Conservation (phyloP, 2,888 invertebrate species). For the Bembecia ichneumoniformis region DNA sequence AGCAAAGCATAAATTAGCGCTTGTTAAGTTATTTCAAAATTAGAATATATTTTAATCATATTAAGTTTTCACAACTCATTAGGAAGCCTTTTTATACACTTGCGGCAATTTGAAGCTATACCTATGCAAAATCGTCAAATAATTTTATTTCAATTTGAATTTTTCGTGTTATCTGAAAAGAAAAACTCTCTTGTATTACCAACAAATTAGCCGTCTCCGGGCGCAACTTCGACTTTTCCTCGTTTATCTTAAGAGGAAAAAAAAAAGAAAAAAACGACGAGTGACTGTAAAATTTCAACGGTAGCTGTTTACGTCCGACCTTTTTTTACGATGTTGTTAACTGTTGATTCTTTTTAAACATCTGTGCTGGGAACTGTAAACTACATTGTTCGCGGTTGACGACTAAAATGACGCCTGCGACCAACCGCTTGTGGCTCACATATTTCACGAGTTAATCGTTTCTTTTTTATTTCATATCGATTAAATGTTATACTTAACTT, state of each 20-base stretch:
- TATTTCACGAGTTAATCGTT: background rate
- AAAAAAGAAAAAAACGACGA: slow-evolving; percentile 37
- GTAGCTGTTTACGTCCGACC: slow-evolving; percentile 57
- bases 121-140: too few relatives aligned
- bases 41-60: too few relatives aligned
- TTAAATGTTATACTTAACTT: too few relatives aligned
- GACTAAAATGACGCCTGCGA: slow-evolving; percentile 37
- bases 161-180: too few relatives aligned
- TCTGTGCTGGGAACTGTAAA: slow-evolving; percentile 60
- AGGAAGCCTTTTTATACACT: too few relatives aligned
- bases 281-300: slow-evolving; percentile 64
- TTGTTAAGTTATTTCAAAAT: too few relatives aligned
- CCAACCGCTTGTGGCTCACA: background rate
- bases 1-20: too few relatives aligned
- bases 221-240: slow-evolving; percentile 8
- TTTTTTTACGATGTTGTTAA: slow-evolving; percentile 67
- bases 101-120: too few relatives aligned
- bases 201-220: background rate
- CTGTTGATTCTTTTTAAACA: slow-evolving; percentile 71
- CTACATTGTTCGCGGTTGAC: slow-evolving; percentile 57
- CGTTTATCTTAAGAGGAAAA: slow-evolving; percentile 22
- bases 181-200: too few relatives aligned
- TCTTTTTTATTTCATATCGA: too few relatives aligned
- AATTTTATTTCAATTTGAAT: too few relatives aligned
- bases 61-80: too few relatives aligned